Evolutionary conservation across 2,888 invertebrate genomes (phyloP).

Genomic region (Caenorhabditis sp.): DNA sequence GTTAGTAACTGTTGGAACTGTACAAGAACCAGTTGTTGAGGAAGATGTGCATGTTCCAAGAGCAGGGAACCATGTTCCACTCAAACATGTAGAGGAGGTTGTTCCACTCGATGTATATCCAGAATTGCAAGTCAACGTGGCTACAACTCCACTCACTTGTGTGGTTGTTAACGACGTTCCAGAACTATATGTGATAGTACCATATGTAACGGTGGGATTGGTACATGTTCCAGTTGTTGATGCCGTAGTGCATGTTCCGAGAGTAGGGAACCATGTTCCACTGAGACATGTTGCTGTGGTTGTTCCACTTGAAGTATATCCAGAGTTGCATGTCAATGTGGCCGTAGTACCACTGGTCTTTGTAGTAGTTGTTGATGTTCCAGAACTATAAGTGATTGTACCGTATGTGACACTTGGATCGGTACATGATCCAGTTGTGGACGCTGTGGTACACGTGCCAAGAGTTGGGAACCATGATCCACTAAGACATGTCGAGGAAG

Average conservation of each 20-base stretch:
- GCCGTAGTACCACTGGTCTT: conserved; percentile 8
- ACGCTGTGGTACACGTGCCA: conserved; percentile 19
- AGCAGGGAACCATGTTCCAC: not conserved
- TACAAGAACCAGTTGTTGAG: not conserved
- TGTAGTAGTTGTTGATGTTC: conserved; percentile 21
- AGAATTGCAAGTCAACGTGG: conserved; percentile 5
- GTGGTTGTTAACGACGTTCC: conserved; percentile 26
- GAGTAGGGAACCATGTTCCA: conserved; percentile 37
- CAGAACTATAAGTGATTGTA: conserved; percentile 21
- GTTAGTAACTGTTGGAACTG: conserved; percentile 7
- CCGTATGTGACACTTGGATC: conserved; percentile 25
- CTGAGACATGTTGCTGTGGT: conserved; percentile 15
- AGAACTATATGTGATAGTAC: conserved; percentile 22
- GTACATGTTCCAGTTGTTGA: conserved; percentile 13
- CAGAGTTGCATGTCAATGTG: conserved; percentile 32
- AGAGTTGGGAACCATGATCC: conserved; percentile 43
- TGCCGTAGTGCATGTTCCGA: conserved; percentile 27
- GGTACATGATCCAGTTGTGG: conserved; percentile 11
- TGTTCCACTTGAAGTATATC: conserved; percentile 32
- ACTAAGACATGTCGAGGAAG: conserved; percentile 16
- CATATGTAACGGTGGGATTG: conserved; percentile 19
- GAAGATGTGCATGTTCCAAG: not conserved
- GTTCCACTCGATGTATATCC: conserved; percentile 8
- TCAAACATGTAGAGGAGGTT: not conserved
- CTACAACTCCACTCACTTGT: conserved; percentile 5